phyloP scores from a whole-genome alignment of 2,888 invertebrate species.

The Drosophila yooni region DNA sequence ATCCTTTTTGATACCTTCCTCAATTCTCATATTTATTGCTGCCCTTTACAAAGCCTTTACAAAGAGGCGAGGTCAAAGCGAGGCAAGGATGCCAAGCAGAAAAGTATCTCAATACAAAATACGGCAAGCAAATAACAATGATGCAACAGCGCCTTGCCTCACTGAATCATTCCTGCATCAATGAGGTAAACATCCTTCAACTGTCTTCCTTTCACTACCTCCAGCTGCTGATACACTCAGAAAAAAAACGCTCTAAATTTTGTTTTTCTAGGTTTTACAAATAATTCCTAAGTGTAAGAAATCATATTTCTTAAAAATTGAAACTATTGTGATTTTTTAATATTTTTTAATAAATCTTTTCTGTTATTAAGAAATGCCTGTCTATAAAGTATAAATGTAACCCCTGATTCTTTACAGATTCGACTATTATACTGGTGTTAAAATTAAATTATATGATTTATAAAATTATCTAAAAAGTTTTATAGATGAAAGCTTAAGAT shows the following conservation, averaged over 20 bases:
- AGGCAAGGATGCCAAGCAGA: constrained; percentile 53
- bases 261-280: not conserved
- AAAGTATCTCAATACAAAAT: constrained; percentile 59
- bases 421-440: not conserved
- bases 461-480: not conserved
- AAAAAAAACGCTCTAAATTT: not conserved
- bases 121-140: constrained; percentile 45
- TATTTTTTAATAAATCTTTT: no score
- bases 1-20: constrained; percentile 32
- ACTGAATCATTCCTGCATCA: constrained; percentile 50
- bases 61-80: constrained; percentile 47
- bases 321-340: not conserved
- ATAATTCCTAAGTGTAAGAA: not conserved
- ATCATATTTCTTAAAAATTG: not conserved
- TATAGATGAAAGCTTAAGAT: not conserved
- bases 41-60: constrained; percentile 52
- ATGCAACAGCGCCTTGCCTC: constrained; percentile 43
- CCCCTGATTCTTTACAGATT: not conserved
- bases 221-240: not conserved
- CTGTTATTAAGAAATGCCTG: no score
- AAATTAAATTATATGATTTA: not conserved
- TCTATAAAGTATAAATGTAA: not conserved
- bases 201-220: not conserved
- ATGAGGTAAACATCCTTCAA: constrained; percentile 26
- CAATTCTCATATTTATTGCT: constrained; percentile 39